Conservation (phyloP, 2,113 vertebrate genomes). For the Hypomesus transpacificus region DNA sequence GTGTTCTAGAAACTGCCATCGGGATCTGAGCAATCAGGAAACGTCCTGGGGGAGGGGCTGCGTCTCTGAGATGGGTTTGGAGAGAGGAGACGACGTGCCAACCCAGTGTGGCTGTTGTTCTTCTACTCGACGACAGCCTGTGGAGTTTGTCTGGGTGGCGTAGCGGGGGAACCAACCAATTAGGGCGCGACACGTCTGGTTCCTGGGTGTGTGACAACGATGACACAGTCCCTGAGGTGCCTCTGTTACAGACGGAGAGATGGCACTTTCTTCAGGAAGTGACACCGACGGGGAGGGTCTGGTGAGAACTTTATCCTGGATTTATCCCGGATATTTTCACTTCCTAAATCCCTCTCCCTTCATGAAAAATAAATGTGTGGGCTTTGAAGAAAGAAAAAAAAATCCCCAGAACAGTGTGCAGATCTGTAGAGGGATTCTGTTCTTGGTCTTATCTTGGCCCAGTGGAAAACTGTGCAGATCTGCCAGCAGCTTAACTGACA, state of each 20-base stretch:
- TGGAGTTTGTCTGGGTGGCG: background rate
- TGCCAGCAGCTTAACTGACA: conserved; percentile 37
- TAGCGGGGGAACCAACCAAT: conserved; percentile 31
- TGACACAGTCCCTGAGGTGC: conserved; percentile 15
- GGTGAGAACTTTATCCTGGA: background rate
- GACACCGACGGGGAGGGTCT: background rate
- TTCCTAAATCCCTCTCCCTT: background rate
- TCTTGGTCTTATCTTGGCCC: background rate
- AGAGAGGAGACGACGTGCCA: too few relatives aligned
- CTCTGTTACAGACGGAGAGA: conserved; percentile 10
- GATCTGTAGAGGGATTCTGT: background rate
- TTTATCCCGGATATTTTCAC: background rate
- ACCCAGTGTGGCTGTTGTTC: background rate
- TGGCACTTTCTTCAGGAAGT: conserved; percentile 7
- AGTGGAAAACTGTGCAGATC: conserved; percentile 23
- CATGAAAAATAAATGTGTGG: background rate
- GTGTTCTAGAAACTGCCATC: too few relatives aligned
- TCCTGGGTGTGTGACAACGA: conserved; percentile 25
- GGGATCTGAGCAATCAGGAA: too few relatives aligned
- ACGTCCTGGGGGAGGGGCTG: too few relatives aligned
- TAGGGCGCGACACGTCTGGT: conserved; percentile 29
- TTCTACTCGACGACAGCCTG: background rate
- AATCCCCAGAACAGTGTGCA: background rate
- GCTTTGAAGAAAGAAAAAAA: background rate
- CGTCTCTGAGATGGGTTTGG: too few relatives aligned